Base-by-base conservation (phyloP, 2,113 vertebrate genomes). In the Polypterus senegalus region DNA sequence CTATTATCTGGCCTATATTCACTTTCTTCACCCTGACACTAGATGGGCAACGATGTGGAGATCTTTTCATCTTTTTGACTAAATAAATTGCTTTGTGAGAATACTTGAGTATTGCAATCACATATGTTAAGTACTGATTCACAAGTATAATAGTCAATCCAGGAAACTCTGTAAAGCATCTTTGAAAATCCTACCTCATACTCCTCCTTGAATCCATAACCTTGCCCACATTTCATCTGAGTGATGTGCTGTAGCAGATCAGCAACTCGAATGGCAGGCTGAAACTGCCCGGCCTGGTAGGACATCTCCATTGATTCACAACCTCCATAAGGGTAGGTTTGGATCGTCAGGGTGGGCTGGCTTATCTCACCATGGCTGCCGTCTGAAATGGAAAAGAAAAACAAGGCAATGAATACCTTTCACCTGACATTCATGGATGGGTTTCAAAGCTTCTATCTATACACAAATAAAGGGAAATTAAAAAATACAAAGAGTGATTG, bases 181-280 rank as follows among this genome's bases (percentile, higher is more conserved):
- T 27, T 27, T 27, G 1, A 27, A 27, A 47, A 60, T 76, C 79
- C 81, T 69, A 98, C 95, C 93, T 98, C 94, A 1, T 98, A 98
- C 59, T 98, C 94, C 70, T 98, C 95, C 77, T 98, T 98, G 79
- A 98, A 98, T 2, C 95, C 95, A 0, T 97, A 98, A 63, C 93
- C 92, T 75, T 98, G 92, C 49, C 93, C 93, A 73, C 93, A 87
- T 70, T 98, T 98, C 95, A 98, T 98, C 88, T 97, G 95, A 9
- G 93, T 97, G 86, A 98, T 98, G 83, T 98, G 95, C 65, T 98
- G 95, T n/a, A 98, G 83, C 56, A 98, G 85, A 77, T 98, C 95
- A 0, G 95, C 95, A 47, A 98, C 95, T 2, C 95, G 84, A 69
- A 97, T 97, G 62, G 95, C 95, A 0, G 95, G 95, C 73, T 97